Percentiles rank a stretch among this genome's conserved stretches.
These are phyloP conservation scores for Cliona cf. orientalis DNA, from an alignment of 37 sponge, comb jelly and placozoan genomes.

Conservation along the genomic window DNA sequence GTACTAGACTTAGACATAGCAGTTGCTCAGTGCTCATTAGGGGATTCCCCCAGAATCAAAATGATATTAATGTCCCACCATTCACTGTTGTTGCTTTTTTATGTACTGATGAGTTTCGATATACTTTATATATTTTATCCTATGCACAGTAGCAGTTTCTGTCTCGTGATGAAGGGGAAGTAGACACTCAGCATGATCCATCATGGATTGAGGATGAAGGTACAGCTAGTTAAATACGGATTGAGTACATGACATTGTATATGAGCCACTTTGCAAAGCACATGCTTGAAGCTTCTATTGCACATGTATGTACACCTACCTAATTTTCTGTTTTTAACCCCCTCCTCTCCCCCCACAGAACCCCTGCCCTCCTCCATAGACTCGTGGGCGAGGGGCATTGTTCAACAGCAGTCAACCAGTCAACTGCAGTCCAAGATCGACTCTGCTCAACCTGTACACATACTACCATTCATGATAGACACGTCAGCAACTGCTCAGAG, in stretches of 20 bases:
- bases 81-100: no score
- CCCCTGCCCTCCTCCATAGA: slow-evolving; percentile 62
- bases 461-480: background rate
- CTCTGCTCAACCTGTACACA: background rate
- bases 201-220: slow-evolving; percentile 73
- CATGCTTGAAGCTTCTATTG: background rate
- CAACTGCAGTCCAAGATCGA: background rate
- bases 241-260: no score
- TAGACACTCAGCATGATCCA: slow-evolving; percentile 30
- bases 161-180: slow-evolving; percentile 70
- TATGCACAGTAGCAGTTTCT: slow-evolving; percentile 74
- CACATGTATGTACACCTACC: background rate
- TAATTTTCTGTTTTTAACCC: background rate
- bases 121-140: no score
- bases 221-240: slow-evolving; percentile 1
- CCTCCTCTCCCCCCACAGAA: slow-evolving; percentile 26
- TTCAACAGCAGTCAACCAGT: slow-evolving; percentile 5
- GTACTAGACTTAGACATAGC: no score
- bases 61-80: no score
- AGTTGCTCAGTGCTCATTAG: no score
- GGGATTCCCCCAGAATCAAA: no score
- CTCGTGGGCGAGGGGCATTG: slow-evolving; percentile 78
- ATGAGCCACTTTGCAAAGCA: background rate
- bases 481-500: background rate
- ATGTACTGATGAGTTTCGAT: no score